Evolutionary conservation across 2,797 vertebrate species (phyloP), one percentile per base, ranked within the genome.

Genomic region (Dicrostonyx torquatus): DNA sequence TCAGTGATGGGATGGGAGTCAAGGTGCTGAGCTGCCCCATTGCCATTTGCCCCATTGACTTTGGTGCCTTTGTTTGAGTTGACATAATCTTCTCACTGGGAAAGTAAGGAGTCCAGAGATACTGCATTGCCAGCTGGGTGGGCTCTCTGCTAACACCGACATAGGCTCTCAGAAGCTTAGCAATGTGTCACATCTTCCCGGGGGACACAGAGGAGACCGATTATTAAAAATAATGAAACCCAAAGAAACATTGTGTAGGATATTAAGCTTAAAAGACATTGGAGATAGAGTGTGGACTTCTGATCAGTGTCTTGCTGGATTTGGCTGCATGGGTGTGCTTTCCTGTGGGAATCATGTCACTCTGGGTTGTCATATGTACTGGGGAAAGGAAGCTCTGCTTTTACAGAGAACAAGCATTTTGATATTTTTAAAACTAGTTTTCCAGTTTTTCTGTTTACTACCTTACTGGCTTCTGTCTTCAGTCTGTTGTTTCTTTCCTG

Each of bases 151-250:
- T 72, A 34, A 68, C n/a, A 43, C 53, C 8, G 11, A 84, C 34
- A 0, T 24, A 31, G 18, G 6, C n/a, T 55, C 48, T 31, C 31
- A 55, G 68, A 89, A 77, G 31, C 45, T 53, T 17, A 20, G 29
- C 48, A 20, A 0, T 34, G 13, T 50, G 31, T 7, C 11, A 22
- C 8, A 0, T 31, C 45, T 79, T 58, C 31, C 55, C 34, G n/a
- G 34, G 53, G 6, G 40, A 43, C 18, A 4, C 1, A 31, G 4
- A 70, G 40, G 18, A 13, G 53, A 45, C 12, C 0, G 24, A 2
- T 70, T 45, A n/a, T 94, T 55, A 82, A 85, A 68, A 40, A 91
- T 31, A 83, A 13, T 50, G 24, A 94, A 93, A 72, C 29, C 6
- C 45, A n/a, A 85, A 43, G 55, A 31, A 26, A 83, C 26, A 5